These are phyloP conservation scores for Anguilla anguilla DNA, from an alignment of 2,797 vertebrate genomes.

Conservation along the genomic window DNA sequence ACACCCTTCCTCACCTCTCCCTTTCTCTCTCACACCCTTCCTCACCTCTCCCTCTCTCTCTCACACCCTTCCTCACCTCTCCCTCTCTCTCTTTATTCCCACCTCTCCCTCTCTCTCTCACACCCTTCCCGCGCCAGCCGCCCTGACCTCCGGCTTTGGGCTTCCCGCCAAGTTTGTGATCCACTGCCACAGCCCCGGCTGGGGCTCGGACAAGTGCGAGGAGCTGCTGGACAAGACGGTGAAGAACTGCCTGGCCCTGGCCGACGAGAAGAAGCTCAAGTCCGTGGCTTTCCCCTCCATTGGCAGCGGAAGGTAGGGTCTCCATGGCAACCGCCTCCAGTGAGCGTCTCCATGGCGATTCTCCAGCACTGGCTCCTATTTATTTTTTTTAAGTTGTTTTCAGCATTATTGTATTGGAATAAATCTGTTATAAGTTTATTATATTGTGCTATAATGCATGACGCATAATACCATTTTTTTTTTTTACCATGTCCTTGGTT, in stretches of 20 bases:
- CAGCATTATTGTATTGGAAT: too few relatives aligned
- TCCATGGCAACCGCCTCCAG: background rate
- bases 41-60: background rate
- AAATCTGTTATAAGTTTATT: too few relatives aligned
- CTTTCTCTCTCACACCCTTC: too few relatives aligned
- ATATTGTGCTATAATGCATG: too few relatives aligned
- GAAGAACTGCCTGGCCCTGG: conserved; percentile 94
- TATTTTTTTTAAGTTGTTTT: too few relatives aligned
- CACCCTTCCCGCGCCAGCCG: conserved; percentile 67
- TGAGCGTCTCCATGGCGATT: background rate
- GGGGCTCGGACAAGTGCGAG: conserved; percentile 95
- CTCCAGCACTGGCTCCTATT: too few relatives aligned
- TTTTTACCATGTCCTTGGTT: too few relatives aligned
- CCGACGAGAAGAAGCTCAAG: conserved; percentile 97
- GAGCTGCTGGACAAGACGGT: conserved; percentile 96
- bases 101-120: background rate
- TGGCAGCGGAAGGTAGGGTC: conserved; percentile 88
- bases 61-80: too few relatives aligned
- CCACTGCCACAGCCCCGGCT: conserved; percentile 94
- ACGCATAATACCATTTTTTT: too few relatives aligned
- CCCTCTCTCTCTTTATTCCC: too few relatives aligned
- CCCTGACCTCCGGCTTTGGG: conserved; percentile 84
- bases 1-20: too few relatives aligned
- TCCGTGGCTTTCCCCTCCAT: conserved; percentile 97
- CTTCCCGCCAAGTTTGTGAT: conserved; percentile 96